Base-by-base conservation (phyloP, 30 jellyfish, hydroid and myxozoan species). In the Aurelia sp. region DNA sequence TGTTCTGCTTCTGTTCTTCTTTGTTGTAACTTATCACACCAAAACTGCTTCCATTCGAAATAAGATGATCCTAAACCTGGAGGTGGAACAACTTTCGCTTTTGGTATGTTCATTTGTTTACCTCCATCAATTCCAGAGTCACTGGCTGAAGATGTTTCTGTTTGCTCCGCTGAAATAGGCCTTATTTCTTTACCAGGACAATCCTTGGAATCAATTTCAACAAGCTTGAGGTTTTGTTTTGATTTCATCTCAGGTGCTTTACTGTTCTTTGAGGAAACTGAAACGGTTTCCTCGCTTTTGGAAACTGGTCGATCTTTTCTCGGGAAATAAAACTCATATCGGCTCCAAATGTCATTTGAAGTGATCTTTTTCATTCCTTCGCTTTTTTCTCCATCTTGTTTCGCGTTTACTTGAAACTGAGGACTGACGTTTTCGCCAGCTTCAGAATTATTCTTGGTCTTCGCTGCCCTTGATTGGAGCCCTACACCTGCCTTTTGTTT, bases 41-140 rank as follows among this genome's bases (percentile, higher is more conserved):
- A 73, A 33, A 33, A 61, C 18, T 84, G 63, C 38, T 73, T 84
- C 93, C 93, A 84, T 47, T 72, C 93, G 27, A 84, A 57, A 73
- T 84, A 84, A 5, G 93, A 76, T 3, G 82, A 55, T 12, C 87
- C 88, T 48, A 70, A 61, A 13, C 85, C 88, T 41, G 76, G 69
- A 18, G 91, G 84, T 9, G 50, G 81, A 9, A 13, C 8, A 41
- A 63, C 3, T 20, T 48, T 30, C 8, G 22, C 65, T 9, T 52
- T 40, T 12, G 13, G 48, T 3, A 57, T 22, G 11, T n/a, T 22
- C 22, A 7, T 5, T 24, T 17, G 24, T 63, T 69, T 21, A 4
- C 18, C 74, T 3, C 21, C 65, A 2, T 63, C 44, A 0, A 8
- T 66, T 38, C 30, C 62, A 66, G 22, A 63, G n/a, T 21, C 24